These are phyloP conservation scores for Gyrodactylus salaris DNA, from an alignment of 1,140 invertebrate species.

Conservation along the genomic window DNA sequence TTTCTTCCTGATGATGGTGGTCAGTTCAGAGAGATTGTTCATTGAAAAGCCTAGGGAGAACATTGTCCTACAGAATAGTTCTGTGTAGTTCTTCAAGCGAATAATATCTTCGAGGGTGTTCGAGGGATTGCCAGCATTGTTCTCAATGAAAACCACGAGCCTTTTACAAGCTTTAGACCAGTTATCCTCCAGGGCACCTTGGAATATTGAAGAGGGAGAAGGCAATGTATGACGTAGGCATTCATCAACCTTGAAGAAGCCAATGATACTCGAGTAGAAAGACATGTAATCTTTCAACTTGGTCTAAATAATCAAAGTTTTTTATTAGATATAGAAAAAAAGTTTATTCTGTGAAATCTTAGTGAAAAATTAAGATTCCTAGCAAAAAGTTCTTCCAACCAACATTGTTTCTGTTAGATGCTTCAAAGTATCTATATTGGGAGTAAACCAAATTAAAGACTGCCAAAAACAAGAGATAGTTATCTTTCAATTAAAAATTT, in stretches of 20 bases:
- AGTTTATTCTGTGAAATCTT: too few relatives aligned
- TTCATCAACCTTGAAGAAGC: not conserved
- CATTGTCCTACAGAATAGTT: not conserved
- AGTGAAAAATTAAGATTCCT: too few relatives aligned
- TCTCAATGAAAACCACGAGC: not conserved
- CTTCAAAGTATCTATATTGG: too few relatives aligned
- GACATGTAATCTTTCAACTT: too few relatives aligned
- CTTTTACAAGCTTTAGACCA: not conserved
- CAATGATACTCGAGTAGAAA: not conserved
- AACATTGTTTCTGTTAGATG: too few relatives aligned
- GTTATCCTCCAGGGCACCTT: not conserved
- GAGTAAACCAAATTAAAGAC: too few relatives aligned
- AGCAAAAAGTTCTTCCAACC: too few relatives aligned
- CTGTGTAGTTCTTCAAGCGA: not conserved
- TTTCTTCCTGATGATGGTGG: not conserved
- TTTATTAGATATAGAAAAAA: too few relatives aligned
- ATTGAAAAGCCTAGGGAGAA: not conserved
- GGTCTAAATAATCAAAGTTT: too few relatives aligned
- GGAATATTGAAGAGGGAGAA: not conserved
- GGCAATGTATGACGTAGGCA: not conserved
- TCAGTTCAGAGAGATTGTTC: not conserved
- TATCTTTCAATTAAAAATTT: too few relatives aligned
- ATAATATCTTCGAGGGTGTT: not conserved
- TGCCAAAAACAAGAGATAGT: too few relatives aligned
- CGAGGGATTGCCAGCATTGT: not conserved